Percentiles rank a stretch among this genome's conserved stretches.
Evolutionary conservation across 2,888 invertebrate genomes (phyloP).

Genomic region (Schrankia costaestrigalis): DNA sequence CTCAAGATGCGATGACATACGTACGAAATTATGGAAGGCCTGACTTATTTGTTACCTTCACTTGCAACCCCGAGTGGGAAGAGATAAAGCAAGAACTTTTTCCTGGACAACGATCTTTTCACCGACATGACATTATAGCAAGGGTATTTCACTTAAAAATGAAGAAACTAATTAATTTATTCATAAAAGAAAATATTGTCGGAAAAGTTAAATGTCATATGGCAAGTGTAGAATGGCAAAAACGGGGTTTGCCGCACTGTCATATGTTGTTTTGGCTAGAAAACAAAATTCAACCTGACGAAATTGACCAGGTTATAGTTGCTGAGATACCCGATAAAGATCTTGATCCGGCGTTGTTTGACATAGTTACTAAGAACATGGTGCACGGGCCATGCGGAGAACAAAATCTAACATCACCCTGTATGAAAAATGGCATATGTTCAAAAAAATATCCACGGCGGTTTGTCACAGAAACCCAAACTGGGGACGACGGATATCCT

Average conservation of each 20-base stretch:
- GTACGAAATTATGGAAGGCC: slow-evolving; percentile 9
- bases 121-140: slow-evolving; percentile 23
- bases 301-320: slow-evolving; percentile 5
- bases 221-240: slow-evolving; percentile 20
- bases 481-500: slow-evolving; percentile 9
- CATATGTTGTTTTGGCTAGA: slow-evolving; percentile 3
- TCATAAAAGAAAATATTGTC: not conserved
- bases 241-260: slow-evolving; percentile 2
- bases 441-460: slow-evolving; percentile 15
- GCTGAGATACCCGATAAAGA: slow-evolving; percentile 5
- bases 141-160: slow-evolving; percentile 22
- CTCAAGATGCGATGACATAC: slow-evolving; percentile 47
- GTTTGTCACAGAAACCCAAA: slow-evolving; percentile 5
- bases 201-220: slow-evolving; percentile 16
- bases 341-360: not conserved
- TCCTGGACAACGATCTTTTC: slow-evolving; percentile 12
- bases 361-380: slow-evolving; percentile 5
- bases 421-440: slow-evolving; percentile 27
- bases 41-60: slow-evolving; percentile 8
- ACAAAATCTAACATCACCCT: slow-evolving; percentile 22
- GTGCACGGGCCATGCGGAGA: slow-evolving; percentile 16
- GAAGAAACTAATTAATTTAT: slow-evolving; percentile 8
- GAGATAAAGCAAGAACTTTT: slow-evolving; percentile 1
- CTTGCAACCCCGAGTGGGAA: slow-evolving; percentile 10
- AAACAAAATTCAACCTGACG: slow-evolving; percentile 2